Conservation (phyloP, 2,113 vertebrate genomes). For the Eublepharis macularius region DNA sequence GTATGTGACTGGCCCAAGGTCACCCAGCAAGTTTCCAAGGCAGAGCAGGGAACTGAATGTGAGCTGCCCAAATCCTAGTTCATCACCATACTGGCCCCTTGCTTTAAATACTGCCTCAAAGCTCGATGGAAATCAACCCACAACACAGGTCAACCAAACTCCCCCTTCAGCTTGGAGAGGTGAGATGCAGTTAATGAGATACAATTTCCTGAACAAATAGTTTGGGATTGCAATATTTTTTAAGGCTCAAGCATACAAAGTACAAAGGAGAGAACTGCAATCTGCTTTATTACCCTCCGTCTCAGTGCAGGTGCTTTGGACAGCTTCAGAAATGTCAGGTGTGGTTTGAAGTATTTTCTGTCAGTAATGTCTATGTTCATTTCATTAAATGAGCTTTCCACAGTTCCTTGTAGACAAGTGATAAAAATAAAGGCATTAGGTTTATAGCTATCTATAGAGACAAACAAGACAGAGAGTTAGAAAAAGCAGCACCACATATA, state of each 20-base stretch:
- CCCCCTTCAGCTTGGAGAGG: not conserved
- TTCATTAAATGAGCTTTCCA: conserved; percentile 57
- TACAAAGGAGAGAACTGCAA: conserved; percentile 4
- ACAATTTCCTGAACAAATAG: not conserved
- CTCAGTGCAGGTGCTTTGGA: conserved; percentile 62
- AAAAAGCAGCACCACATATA: not conserved
- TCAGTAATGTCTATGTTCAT: conserved; percentile 50
- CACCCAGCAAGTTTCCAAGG: too few species aligned
- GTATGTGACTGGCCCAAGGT: too few species aligned
- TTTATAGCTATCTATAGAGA: not conserved
- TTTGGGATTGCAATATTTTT: not conserved
- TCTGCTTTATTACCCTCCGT: conserved; percentile 54
- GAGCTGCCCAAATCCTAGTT: too few species aligned
- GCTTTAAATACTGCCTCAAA: not conserved
- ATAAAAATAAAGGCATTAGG: not conserved
- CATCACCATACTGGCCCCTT: too few species aligned
- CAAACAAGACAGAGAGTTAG: not conserved
- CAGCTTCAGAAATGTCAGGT: conserved; percentile 70
- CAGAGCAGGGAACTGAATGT: too few species aligned
- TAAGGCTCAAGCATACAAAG: not conserved
- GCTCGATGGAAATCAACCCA: not conserved
- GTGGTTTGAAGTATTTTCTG: conserved; percentile 69
- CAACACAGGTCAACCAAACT: not conserved
- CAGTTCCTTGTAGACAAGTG: conserved; percentile 47
- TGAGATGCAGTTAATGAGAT: not conserved